These are phyloP conservation scores for Trochalopteron elliotii DNA, from an alignment of 2,113 vertebrate genomes.

Conservation along the genomic window DNA sequence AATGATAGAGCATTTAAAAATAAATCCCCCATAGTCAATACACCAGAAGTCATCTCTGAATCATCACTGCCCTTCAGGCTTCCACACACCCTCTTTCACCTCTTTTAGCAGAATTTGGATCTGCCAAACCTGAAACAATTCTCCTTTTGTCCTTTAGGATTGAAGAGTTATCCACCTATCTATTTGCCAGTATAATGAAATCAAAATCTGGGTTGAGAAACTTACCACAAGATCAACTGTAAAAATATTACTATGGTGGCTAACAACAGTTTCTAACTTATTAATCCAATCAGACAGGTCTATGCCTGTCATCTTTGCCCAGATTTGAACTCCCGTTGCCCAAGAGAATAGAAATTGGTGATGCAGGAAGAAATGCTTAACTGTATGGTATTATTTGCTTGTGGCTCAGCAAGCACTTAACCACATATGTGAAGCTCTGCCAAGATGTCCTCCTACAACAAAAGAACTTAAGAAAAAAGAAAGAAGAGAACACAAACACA, in stretches of 20 bases:
- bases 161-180: neutral
- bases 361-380: conserved; percentile 56
- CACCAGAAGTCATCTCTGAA: neutral
- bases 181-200: neutral
- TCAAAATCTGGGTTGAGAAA: neutral
- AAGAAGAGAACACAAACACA: conserved; percentile 16
- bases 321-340: conserved; percentile 52
- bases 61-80: neutral
- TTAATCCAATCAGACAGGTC: conserved; percentile 35
- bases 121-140: neutral
- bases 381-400: conserved; percentile 31
- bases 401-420: conserved; percentile 56
- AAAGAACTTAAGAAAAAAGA: neutral
- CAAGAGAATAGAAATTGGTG: conserved; percentile 53
- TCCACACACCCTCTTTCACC: neutral
- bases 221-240: neutral
- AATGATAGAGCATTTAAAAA: neutral
- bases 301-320: conserved; percentile 8
- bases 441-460: conserved; percentile 52
- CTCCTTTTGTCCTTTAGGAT: neutral
- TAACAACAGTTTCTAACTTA: conserved; percentile 37
- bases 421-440: conserved; percentile 20
- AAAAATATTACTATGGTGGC: conserved; percentile 4
- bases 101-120: neutral
- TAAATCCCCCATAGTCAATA: neutral